Evolutionary conservation across 2,888 invertebrate species (phyloP).

Genomic region (Calephelis perditalis): DNA sequence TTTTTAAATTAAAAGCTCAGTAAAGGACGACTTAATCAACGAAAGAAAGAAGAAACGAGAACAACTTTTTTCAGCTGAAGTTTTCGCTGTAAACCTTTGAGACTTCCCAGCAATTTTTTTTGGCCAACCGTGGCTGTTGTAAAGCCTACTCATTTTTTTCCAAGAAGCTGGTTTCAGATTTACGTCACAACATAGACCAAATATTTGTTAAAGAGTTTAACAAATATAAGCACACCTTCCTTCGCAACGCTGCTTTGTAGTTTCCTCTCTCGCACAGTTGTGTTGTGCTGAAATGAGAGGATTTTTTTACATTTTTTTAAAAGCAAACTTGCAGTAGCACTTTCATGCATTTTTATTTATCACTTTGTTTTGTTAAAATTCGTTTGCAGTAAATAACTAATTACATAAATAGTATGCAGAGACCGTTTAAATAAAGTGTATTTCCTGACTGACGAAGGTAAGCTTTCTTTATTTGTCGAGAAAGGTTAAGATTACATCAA

Average conservation of each 20-base stretch:
- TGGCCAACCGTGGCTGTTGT: not conserved
- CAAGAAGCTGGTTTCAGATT: constrained; percentile 17
- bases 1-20: constrained; percentile 23
- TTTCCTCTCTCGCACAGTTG: constrained; percentile 33
- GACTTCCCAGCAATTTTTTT: constrained; percentile 30
- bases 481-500: too few species aligned
- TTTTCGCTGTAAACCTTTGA: constrained; percentile 30
- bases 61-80: constrained; percentile 28
- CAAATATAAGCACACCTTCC: constrained; percentile 29
- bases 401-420: constrained; percentile 19
- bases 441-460: constrained; percentile 15
- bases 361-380: too few species aligned
- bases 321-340: constrained; percentile 25
- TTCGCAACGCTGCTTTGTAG: constrained; percentile 30
- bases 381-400: too few species aligned
- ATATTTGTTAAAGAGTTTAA: constrained; percentile 32
- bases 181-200: constrained; percentile 24
- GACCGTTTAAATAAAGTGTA: constrained; percentile 33
- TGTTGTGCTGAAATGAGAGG: constrained; percentile 33
- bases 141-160: constrained; percentile 16
- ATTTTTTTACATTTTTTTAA: constrained; percentile 27
- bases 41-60: too few species aligned
- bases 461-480: not conserved
- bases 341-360: too few species aligned
- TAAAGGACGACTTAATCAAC: constrained; percentile 21